Evolutionary conservation across 2,113 vertebrate species (phyloP).

Genomic region (Calcarius ornatus): DNA sequence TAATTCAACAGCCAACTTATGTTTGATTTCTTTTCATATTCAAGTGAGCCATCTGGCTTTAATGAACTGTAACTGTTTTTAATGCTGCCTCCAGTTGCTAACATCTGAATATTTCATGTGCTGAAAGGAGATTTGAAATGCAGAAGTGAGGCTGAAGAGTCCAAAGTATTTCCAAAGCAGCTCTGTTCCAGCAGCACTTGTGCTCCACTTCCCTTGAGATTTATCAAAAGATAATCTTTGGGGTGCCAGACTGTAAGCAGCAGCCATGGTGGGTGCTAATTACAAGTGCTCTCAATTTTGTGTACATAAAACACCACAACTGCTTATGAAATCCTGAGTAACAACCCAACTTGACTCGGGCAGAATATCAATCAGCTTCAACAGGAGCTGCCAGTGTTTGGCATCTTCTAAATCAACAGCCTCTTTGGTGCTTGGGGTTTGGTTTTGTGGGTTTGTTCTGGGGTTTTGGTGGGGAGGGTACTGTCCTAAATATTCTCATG

Average conservation of each 20-base stretch:
- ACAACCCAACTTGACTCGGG: conserved; percentile 6
- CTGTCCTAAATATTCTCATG: not conserved
- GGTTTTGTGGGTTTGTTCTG: not conserved
- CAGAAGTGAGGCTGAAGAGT: conserved; percentile 33
- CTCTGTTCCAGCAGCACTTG: conserved; percentile 9
- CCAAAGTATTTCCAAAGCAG: conserved; percentile 33
- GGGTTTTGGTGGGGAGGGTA: fast-evolving
- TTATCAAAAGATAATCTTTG: conserved; percentile 35
- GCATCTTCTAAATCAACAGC: not conserved
- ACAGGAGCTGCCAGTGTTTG: not conserved
- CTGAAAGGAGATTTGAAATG: conserved; percentile 50
- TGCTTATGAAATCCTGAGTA: not conserved
- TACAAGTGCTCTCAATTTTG: conserved; percentile 1
- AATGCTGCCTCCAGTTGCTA: conserved; percentile 62
- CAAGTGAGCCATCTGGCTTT: conserved; percentile 68
- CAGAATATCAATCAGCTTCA: conserved; percentile 31
- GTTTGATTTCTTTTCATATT: conserved; percentile 65
- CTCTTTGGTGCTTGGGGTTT: not conserved
- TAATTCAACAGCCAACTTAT: conserved; percentile 53
- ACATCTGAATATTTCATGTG: conserved; percentile 56
- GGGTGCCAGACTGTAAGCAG: conserved; percentile 22
- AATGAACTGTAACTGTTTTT: conserved; percentile 65
- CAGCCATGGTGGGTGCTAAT: conserved; percentile 18
- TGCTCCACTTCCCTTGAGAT: not conserved
- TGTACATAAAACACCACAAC: conserved; percentile 36